A percentile compares a stretch with the other conserved stretches of the same genome.
phyloP scores from a whole-genome alignment of 1,140 invertebrate species.

The Ceratitis capitata region DNA sequence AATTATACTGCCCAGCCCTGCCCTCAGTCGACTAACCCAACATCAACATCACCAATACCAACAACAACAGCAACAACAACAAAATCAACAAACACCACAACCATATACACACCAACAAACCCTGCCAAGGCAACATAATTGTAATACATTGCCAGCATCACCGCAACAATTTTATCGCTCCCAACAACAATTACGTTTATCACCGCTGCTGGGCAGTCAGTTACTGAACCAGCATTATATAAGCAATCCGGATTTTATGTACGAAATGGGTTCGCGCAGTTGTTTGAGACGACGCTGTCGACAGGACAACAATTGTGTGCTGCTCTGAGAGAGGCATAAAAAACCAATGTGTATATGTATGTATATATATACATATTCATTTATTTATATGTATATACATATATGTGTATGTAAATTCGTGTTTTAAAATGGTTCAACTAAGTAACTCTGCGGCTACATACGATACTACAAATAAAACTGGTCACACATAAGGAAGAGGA shows the following conservation, averaged over 20 bases:
- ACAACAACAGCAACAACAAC: constrained; percentile 38
- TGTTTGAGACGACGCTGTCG: constrained; percentile 44
- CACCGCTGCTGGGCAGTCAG: constrained; percentile 40
- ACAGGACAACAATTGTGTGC: constrained; percentile 36
- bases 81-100: constrained; percentile 15
- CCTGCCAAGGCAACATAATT: constrained; percentile 31
- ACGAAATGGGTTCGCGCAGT: constrained; percentile 44
- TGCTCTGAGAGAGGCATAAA: constrained; percentile 19
- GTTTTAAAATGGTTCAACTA: neutral
- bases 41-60: constrained; percentile 40
- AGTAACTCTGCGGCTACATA: constrained; percentile 26
- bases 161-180: constrained; percentile 41
- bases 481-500: constrained; percentile 14
- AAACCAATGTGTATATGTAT: neutral
- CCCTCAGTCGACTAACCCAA: constrained; percentile 39
- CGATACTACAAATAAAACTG: constrained; percentile 35
- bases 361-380: neutral
- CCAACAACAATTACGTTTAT: constrained; percentile 40
- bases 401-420: neutral
- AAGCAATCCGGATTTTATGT: constrained; percentile 45
- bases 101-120: constrained; percentile 24
- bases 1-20: constrained; percentile 58
- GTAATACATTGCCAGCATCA: constrained; percentile 37
- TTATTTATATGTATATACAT: too few relatives aligned
- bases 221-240: constrained; percentile 44